A percentile compares a stretch with the other conserved stretches of the same genome.
Conservation (phyloP, 2,888 invertebrate genomes). For the Papilio demoleus region DNA sequence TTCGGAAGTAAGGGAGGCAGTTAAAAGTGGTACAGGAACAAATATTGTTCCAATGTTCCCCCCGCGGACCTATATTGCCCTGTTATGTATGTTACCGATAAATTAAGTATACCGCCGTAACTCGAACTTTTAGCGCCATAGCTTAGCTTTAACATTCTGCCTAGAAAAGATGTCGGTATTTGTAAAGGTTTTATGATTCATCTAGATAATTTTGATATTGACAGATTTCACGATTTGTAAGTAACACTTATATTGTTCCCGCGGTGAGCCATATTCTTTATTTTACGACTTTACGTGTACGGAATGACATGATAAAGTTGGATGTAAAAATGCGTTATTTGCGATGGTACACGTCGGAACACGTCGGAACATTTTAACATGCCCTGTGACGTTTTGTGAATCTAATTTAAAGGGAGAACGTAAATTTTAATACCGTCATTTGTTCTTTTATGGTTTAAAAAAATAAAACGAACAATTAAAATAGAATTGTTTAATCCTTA, state of each 20-base stretch:
- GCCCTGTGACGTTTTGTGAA: neutral
- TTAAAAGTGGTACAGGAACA: conserved; percentile 48
- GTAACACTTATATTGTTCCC: conserved; percentile 35
- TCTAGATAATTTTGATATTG: neutral
- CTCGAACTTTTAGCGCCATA: neutral
- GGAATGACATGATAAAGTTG: conserved; percentile 42
- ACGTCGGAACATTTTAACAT: conserved; percentile 24
- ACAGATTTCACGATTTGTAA: neutral
- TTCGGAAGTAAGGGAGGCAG: conserved; percentile 45
- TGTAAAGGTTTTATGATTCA: neutral
- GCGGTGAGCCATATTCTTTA: conserved; percentile 40
- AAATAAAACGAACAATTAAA: conserved; percentile 1
- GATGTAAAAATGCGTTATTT: conserved; percentile 40
- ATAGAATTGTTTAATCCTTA: neutral
- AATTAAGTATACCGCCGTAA: neutral
- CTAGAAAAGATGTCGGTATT: no score
- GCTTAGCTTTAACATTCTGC: no score
- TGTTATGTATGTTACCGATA: conserved; percentile 18
- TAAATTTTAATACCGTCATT: conserved; percentile 22
- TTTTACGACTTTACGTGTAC: conserved; percentile 41
- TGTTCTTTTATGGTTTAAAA: conserved; percentile 6
- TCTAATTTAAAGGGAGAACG: conserved; percentile 27
- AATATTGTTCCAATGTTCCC: conserved; percentile 45
- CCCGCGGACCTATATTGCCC: conserved; percentile 37
- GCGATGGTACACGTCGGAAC: conserved; percentile 11